Evolutionary conservation across 2,888 invertebrate genomes (phyloP), one percentile per base, ranked within the genome.

Genomic region (Trichogramma dendrolimi): DNA sequence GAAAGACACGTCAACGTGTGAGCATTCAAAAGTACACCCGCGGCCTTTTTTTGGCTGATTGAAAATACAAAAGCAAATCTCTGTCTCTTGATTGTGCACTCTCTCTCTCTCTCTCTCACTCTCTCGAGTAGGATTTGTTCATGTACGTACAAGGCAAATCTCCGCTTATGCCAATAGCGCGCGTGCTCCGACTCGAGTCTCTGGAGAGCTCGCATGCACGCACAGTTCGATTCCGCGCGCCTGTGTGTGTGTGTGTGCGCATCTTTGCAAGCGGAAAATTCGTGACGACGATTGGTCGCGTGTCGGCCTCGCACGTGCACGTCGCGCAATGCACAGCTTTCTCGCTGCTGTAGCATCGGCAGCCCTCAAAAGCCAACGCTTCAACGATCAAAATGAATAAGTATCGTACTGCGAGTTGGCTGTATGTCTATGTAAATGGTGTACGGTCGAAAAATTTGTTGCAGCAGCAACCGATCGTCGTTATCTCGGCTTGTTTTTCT

Each of bases 241-340:
- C 50, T 67, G 64, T 66, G 67, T 65, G 67, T 14, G 14, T 14
- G 44, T 38, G 7, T 8, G 14, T 11, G 47, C n/a, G 38, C 27
- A 50, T 67, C 65, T 66, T 68, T 65, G 67, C 67, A 69, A 63
- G 68, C 68, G 65, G 70, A 70, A 69, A 71, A 71, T 71, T 71
- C 67, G 67, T 67, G 27, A 27, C 27, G 60, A 50, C 57, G 69
- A 71, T 71, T 70, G 71, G 70, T 66, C 70, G 65, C 69, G 70
- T 68, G 71, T 55, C 61, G 10, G 39, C 10, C 43, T 46, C 64
- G 58, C 68, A 69, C 70, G 69, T 70, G 69, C 47, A n/a, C 11
- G 11, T 10, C 47, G 11, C 39, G 40, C 48, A 41, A 48, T 61
- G 38, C 40, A 11, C 49, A 46, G 51, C 63, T 60, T 27, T 27